phyloP scores from a whole-genome alignment of 2,797 vertebrate genomes.

The Phataginus tricuspis region DNA sequence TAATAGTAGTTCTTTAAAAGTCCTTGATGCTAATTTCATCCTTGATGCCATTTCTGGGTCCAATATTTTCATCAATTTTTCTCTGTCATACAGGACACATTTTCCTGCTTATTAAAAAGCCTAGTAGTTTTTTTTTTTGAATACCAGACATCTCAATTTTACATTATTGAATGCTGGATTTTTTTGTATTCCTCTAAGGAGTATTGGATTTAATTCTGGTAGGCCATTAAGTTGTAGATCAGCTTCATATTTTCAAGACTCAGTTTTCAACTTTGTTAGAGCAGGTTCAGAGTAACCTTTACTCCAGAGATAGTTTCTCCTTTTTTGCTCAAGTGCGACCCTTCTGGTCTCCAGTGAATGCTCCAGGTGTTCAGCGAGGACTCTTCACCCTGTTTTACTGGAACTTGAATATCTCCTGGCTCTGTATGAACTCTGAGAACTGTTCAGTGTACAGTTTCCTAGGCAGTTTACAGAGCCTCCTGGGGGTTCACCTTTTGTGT shows the following conservation, averaged over 20 bases:
- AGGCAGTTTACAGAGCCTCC: not conserved
- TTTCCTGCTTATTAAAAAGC: not conserved
- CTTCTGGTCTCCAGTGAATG: not conserved
- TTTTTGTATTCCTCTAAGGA: not conserved
- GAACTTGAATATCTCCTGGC: not conserved
- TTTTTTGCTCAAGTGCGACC: not conserved
- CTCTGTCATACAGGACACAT: not conserved
- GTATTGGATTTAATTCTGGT: not conserved
- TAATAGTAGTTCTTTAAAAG: not conserved
- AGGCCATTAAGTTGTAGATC: conserved; percentile 8
- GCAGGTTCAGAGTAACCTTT: not conserved
- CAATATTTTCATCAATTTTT: not conserved
- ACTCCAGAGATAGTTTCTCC: not conserved
- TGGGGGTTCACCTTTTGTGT: not conserved
- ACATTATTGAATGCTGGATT: not conserved
- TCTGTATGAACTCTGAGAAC: not conserved
- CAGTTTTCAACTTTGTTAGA: not conserved
- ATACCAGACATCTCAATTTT: not conserved
- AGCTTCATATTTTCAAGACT: not conserved
- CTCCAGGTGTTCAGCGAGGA: not conserved
- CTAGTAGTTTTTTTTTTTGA: conserved; percentile 1
- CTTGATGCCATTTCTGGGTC: not conserved
- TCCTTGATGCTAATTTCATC: not conserved
- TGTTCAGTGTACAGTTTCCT: not conserved
- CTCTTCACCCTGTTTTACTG: not conserved